Conservation (phyloP, 2,888 invertebrate species). For the Parnassius mnemosyne region DNA sequence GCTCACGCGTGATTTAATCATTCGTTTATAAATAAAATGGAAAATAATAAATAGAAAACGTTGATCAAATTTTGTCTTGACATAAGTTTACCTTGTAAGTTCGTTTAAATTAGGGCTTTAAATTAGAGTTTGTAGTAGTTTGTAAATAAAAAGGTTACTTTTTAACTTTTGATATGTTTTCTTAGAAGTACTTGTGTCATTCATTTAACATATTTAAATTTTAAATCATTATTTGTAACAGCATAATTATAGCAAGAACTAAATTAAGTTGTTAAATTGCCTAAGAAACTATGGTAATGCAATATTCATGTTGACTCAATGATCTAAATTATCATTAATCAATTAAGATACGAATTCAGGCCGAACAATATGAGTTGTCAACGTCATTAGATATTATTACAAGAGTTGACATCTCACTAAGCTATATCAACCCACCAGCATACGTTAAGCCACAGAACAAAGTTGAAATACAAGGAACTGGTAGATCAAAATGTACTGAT, state of each 20-base stretch:
- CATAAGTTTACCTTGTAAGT: too few species aligned
- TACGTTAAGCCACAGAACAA: constrained; percentile 32
- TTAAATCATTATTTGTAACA: not conserved
- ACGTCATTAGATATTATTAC: constrained; percentile 32
- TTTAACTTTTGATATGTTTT: too few species aligned
- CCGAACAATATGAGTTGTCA: constrained; percentile 32
- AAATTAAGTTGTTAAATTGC: constrained; percentile 11
- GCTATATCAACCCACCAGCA: constrained; percentile 31
- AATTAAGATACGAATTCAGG: constrained; percentile 25
- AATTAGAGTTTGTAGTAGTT: too few species aligned
- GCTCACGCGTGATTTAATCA: too few species aligned
- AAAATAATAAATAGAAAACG: too few species aligned
- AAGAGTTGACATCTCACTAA: constrained; percentile 42
- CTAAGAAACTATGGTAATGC: constrained; percentile 19
- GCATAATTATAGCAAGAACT: constrained; percentile 3
- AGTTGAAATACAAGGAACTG: constrained; percentile 19
- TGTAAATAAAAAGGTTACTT: too few species aligned
- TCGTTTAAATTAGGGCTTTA: too few species aligned
- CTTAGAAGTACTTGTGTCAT: too few species aligned
- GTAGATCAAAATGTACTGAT: constrained; percentile 34
- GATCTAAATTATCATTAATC: constrained; percentile 26
- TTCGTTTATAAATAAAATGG: too few species aligned
- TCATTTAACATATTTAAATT: too few species aligned
- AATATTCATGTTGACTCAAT: constrained; percentile 8
- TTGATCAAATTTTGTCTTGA: too few species aligned